phyloP scores from a whole-genome alignment of 2,888 invertebrate genomes.

The Andrena bucephala region DNA sequence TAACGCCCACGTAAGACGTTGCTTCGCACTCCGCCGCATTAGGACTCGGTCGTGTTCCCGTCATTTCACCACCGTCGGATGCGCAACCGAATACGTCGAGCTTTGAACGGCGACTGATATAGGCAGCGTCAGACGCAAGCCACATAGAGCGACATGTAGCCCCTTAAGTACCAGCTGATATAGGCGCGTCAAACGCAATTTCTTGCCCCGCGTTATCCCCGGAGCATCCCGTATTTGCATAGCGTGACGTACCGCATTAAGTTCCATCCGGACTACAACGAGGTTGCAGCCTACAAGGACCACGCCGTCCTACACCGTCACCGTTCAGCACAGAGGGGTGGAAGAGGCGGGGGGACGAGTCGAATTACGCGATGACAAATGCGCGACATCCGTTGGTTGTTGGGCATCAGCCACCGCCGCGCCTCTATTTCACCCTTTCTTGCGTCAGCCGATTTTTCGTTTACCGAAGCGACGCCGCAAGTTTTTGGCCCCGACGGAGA shows the following conservation, averaged over 20 bases:
- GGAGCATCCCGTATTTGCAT: constrained; percentile 66
- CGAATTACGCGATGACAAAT: constrained; percentile 46
- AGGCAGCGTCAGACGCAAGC: constrained; percentile 52
- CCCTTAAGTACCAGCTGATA: constrained; percentile 56
- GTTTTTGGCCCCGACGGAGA: constrained; percentile 40
- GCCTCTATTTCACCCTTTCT: background rate
- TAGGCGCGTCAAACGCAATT: constrained; percentile 71
- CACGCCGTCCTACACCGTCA: constrained; percentile 15
- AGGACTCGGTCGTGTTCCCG: constrained; percentile 21
- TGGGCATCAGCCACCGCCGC: background rate
- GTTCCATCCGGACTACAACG: constrained; percentile 60
- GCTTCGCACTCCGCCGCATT: constrained; percentile 20
- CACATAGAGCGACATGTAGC: constrained; percentile 36
- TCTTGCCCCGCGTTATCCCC: constrained; percentile 65
- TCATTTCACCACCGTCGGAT: background rate
- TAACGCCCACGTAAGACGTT: constrained; percentile 4
- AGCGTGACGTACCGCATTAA: constrained; percentile 67
- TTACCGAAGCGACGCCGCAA: constrained; percentile 14
- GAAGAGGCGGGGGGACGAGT: background rate
- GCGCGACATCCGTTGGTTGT: constrained; percentile 15
- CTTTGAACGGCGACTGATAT: constrained; percentile 53
- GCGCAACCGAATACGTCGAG: background rate
- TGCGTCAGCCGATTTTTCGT: constrained; percentile 49
- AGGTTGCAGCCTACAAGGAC: constrained; percentile 42
- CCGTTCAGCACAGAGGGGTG: background rate